phyloP scores from a whole-genome alignment of 2,113 vertebrate species.

The Cichladusa arquata region DNA sequence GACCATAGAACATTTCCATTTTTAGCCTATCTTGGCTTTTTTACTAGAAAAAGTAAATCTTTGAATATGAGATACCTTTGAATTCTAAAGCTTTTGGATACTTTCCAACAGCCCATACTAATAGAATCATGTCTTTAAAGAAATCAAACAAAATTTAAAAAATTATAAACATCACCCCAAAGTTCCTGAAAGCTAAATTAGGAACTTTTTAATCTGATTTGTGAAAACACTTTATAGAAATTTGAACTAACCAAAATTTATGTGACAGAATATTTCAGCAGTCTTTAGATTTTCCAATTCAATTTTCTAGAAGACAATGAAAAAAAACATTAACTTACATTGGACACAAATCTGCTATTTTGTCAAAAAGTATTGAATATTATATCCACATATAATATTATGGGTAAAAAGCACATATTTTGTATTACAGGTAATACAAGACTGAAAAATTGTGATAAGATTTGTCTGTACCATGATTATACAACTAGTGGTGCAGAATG shows the following conservation, averaged over 20 bases:
- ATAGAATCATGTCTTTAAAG: background rate
- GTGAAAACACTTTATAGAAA: background rate
- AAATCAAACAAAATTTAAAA: background rate
- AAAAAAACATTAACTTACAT: background rate
- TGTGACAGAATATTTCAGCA: background rate
- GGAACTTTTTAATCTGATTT: background rate
- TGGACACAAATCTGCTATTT: background rate
- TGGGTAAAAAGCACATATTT: background rate
- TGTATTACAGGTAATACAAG: background rate
- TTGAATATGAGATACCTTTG: background rate
- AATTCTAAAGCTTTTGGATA: background rate
- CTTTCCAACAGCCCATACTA: background rate
- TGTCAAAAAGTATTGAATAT: background rate
- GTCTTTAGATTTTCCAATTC: background rate
- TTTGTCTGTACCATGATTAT: background rate
- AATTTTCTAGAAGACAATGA: background rate
- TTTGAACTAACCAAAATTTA: background rate
- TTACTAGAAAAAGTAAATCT: background rate
- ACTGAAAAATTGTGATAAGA: background rate
- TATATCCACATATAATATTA: rapidly evolving
- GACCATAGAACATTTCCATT: background rate
- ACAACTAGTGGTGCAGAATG: background rate
- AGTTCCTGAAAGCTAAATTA: background rate
- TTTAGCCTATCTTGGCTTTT: background rate
- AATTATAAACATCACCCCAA: background rate